Evolutionary conservation across 2,797 vertebrate species (phyloP).

Genomic region (Cetoscarus ocellatus): DNA sequence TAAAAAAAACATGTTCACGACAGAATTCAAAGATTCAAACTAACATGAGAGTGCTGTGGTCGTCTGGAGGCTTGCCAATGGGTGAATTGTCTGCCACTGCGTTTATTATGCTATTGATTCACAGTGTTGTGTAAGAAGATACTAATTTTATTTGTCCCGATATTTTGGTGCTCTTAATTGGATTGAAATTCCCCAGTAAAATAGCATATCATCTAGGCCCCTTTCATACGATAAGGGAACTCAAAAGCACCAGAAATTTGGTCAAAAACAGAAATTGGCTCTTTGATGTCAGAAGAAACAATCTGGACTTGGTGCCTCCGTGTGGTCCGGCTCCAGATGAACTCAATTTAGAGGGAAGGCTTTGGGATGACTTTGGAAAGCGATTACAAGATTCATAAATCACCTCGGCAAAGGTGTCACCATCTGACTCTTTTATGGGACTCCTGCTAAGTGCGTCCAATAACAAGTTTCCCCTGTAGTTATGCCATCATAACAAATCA

Average conservation of each 20-base stretch:
- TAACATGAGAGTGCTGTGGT: constrained; percentile 64
- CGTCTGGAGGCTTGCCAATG: constrained; percentile 68
- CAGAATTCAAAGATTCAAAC: constrained; percentile 79
- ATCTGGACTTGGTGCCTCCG: constrained; percentile 77
- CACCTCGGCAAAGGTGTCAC: constrained; percentile 85
- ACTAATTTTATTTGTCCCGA: constrained; percentile 74
- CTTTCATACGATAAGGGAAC: constrained; percentile 73
- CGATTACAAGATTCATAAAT: constrained; percentile 82
- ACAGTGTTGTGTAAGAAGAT: constrained; percentile 59
- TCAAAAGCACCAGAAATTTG: constrained; percentile 78
- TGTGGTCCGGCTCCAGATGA: constrained; percentile 83
- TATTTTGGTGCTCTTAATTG: constrained; percentile 78
- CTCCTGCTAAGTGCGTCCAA: constrained; percentile 83
- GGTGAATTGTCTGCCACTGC: constrained; percentile 61
- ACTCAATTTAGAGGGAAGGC: constrained; percentile 84
- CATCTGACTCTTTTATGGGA: constrained; percentile 85
- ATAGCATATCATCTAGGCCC: constrained; percentile 68
- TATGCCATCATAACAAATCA: constrained; percentile 85
- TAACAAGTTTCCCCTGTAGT: constrained; percentile 87
- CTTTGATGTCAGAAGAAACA: constrained; percentile 82
- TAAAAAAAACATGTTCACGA: constrained; percentile 67
- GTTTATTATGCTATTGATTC: constrained; percentile 73
- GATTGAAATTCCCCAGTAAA: constrained; percentile 79
- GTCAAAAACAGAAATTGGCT: constrained; percentile 82
- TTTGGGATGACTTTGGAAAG: constrained; percentile 83